phyloP scores from a whole-genome alignment of 2,888 invertebrate genomes.

The Octodonta nipae region DNA sequence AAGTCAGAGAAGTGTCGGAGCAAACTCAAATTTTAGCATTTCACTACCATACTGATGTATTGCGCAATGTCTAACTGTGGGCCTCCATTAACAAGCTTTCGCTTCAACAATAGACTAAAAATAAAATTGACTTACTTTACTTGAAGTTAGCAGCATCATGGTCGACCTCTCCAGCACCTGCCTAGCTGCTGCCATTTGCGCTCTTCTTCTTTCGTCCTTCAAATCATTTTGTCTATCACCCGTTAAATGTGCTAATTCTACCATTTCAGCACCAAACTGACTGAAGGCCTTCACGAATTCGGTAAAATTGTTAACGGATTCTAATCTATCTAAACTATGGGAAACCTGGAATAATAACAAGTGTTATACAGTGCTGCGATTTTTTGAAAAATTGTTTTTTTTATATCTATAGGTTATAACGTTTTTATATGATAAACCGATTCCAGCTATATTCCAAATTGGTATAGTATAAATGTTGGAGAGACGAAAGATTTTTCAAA shows the following conservation, averaged over 20 bases:
- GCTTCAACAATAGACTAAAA: too few species aligned
- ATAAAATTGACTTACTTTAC: conserved; percentile 83
- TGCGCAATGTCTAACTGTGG: too few species aligned
- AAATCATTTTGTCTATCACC: conserved; percentile 70
- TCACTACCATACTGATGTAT: too few species aligned
- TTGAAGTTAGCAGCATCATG: conserved; percentile 90
- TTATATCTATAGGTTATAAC: too few species aligned
- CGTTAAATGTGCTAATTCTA: conserved; percentile 89
- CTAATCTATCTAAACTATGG: conserved; percentile 68
- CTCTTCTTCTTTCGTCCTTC: conserved; percentile 83
- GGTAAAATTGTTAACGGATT: conserved; percentile 81
- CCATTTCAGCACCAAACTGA: conserved; percentile 97
- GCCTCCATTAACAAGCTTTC: too few species aligned
- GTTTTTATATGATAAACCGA: too few species aligned
- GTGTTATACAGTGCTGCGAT: too few species aligned
- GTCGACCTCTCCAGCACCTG: conserved; percentile 91
- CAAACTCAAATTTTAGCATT: too few species aligned
- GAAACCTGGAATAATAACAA: conserved; percentile 53
- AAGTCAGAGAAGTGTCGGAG: not conserved
- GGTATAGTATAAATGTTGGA: too few species aligned
- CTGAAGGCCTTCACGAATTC: conserved; percentile 98
- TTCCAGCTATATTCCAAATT: too few species aligned
- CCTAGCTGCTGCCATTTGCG: conserved; percentile 92
- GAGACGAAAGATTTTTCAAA: too few species aligned
- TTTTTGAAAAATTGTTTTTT: too few species aligned